phyloP scores from a whole-genome alignment of 2,888 invertebrate genomes.

The Bugulina stolonifera region DNA sequence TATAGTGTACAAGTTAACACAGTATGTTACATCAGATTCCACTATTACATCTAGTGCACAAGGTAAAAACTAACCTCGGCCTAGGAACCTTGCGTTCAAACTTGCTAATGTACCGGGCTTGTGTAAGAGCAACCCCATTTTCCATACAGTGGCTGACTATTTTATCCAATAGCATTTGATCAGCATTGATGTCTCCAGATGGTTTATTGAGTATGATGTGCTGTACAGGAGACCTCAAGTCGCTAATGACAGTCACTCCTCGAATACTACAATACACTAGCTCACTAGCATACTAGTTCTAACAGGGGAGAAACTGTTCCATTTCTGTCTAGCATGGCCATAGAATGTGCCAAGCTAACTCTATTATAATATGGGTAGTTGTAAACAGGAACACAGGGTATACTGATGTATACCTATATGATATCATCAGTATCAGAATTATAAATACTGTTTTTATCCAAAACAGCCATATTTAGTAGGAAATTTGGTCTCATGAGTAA shows the following conservation, averaged over 20 bases:
- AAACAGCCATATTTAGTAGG: too few species aligned
- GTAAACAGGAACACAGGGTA: too few species aligned
- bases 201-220: constrained; percentile 59
- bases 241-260: constrained; percentile 57
- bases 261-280: constrained; percentile 37
- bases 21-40: neutral
- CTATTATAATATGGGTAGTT: too few species aligned
- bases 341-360: too few species aligned
- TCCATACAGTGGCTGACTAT: constrained; percentile 64
- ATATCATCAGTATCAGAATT: too few species aligned
- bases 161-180: constrained; percentile 59
- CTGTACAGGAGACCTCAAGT: constrained; percentile 62
- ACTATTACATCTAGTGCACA: neutral
- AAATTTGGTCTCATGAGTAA: too few species aligned
- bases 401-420: too few species aligned
- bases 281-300: too few species aligned
- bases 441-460: too few species aligned
- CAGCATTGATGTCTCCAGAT: constrained; percentile 51
- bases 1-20: neutral
- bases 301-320: too few species aligned
- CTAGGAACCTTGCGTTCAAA: constrained; percentile 63
- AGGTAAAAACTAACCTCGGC: constrained; percentile 55
- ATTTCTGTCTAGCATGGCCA: too few species aligned
- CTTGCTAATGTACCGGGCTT: constrained; percentile 65
- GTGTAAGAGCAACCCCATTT: constrained; percentile 65